Evolutionary conservation across 2,797 vertebrate species (phyloP).

Genomic region (Petrocephalus sullivani): DNA sequence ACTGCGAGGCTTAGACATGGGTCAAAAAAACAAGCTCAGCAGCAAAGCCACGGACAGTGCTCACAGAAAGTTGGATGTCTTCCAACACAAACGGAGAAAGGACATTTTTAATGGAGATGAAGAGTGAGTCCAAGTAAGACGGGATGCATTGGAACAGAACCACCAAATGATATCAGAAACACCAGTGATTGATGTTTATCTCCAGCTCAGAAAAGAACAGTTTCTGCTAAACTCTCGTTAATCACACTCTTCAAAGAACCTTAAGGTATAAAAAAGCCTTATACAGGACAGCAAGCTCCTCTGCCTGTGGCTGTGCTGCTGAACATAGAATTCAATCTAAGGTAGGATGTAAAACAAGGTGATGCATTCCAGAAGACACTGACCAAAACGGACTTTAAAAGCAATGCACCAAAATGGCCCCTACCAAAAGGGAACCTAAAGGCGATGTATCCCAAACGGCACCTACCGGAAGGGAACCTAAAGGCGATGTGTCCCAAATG

Average conservation of each 20-base stretch:
- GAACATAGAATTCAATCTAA: neutral
- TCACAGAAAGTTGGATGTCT: neutral
- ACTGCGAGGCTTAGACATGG: neutral
- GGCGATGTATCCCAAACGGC: neutral
- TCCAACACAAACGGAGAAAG: neutral
- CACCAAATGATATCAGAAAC: neutral
- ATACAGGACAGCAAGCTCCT: neutral
- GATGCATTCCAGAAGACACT: neutral
- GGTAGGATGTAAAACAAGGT: neutral
- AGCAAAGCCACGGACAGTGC: neutral
- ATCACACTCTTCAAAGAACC: neutral
- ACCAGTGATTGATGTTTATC: neutral
- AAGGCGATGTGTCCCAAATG: neutral
- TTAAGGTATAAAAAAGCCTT: constrained; percentile 1
- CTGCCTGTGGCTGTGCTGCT: neutral
- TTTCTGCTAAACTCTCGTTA: neutral
- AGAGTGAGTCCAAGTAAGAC: neutral
- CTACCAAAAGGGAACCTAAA: neutral
- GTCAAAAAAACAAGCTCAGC: neutral
- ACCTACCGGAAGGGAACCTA: neutral
- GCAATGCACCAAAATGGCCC: neutral
- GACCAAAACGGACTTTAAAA: neutral
- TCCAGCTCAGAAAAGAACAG: neutral
- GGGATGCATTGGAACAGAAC: neutral
- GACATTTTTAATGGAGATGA: neutral